These are phyloP conservation scores for Drosophila formosana DNA, from an alignment of 2,888 invertebrate species.

Conservation along the genomic window DNA sequence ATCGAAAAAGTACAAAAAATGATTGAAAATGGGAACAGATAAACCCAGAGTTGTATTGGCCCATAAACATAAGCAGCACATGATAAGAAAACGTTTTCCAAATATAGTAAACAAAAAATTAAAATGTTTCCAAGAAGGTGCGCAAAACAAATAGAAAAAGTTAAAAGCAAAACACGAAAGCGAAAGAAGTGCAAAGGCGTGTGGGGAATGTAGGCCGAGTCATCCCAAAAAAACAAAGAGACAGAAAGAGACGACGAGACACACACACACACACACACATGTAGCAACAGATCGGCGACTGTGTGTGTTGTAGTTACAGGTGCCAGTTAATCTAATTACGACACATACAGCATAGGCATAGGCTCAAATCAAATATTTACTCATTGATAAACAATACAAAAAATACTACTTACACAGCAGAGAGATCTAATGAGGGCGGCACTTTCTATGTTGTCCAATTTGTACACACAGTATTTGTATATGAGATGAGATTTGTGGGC, in stretches of 20 bases:
- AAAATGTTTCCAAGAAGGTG: constrained; percentile 37
- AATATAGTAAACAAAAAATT: constrained; percentile 43
- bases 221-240: constrained; percentile 29
- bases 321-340: constrained; percentile 73
- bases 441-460: constrained; percentile 28
- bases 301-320: constrained; percentile 48
- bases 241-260: constrained; percentile 41
- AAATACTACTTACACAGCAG: constrained; percentile 6
- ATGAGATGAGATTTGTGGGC: not conserved
- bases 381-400: constrained; percentile 57
- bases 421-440: constrained; percentile 17
- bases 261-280: constrained; percentile 40
- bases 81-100: constrained; percentile 46
- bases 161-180: constrained; percentile 41
- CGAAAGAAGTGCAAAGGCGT: constrained; percentile 40
- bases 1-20: constrained; percentile 37
- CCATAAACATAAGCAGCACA: constrained; percentile 48
- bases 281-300: constrained; percentile 6
- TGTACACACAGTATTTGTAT: not conserved
- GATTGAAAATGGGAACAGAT: constrained; percentile 37
- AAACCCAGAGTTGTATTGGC: constrained; percentile 47
- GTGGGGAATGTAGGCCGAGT: constrained; percentile 41
- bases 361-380: constrained; percentile 54
- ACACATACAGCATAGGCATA: constrained; percentile 39
- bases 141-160: constrained; percentile 46